A percentile compares a stretch with the other conserved stretches of the same genome.
phyloP scores from a whole-genome alignment of 2,113 vertebrate species.

The Crotophaga sulcirostris region DNA sequence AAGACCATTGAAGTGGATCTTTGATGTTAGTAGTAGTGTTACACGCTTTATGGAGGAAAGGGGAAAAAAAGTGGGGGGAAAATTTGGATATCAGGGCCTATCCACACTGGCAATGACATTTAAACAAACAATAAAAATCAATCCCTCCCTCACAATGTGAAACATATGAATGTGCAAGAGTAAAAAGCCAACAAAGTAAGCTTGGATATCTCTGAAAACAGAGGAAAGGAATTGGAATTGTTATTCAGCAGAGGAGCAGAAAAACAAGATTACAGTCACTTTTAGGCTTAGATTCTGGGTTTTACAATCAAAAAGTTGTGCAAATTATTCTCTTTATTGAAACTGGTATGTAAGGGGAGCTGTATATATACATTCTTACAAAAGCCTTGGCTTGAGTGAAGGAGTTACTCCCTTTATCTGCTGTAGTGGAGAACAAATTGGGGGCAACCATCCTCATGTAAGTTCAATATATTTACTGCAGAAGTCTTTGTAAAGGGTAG shows the following conservation, averaged over 20 bases:
- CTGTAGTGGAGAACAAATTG: constrained; percentile 7
- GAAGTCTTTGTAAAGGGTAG: not conserved
- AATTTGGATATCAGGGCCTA: constrained; percentile 1
- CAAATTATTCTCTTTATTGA: not conserved
- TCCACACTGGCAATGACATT: constrained; percentile 18
- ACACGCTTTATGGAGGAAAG: not conserved
- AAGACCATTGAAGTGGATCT: constrained; percentile 20
- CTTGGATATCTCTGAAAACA: not conserved
- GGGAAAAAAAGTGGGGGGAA: not conserved
- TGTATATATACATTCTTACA: not conserved
- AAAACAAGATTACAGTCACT: not conserved
- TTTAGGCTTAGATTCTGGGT: not conserved
- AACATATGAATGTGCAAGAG: constrained; percentile 36
- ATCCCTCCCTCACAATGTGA: constrained; percentile 28
- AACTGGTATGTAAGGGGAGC: not conserved
- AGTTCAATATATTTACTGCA: constrained; percentile 34
- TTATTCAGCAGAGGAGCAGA: not conserved
- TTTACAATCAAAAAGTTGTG: not conserved
- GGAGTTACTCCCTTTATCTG: not conserved
- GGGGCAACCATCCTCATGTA: constrained; percentile 40
- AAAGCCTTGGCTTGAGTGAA: not conserved
- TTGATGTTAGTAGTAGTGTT: constrained; percentile 19
- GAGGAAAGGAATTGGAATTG: not conserved
- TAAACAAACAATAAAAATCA: constrained; percentile 35
- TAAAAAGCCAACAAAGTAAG: constrained; percentile 21